phyloP scores from a whole-genome alignment of 2,113 vertebrate genomes.

The Catharus bicknelli region DNA sequence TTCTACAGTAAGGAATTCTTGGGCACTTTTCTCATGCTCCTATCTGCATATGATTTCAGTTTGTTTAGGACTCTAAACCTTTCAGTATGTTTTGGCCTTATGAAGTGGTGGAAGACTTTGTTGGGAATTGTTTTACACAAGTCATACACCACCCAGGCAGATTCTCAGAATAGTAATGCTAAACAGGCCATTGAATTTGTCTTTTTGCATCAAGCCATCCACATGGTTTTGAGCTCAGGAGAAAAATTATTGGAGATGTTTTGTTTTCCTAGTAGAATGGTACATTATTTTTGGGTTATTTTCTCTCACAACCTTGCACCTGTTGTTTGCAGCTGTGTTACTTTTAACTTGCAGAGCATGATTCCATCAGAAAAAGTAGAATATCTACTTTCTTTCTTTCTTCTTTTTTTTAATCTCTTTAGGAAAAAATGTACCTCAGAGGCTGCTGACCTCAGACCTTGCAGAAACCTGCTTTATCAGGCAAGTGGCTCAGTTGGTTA shows the following conservation, averaged over 20 bases:
- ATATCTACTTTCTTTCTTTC: not conserved
- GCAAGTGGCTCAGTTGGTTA: not conserved
- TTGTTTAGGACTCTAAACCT: not conserved
- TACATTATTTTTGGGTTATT: not conserved
- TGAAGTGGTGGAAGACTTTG: not conserved
- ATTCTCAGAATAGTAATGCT: not conserved
- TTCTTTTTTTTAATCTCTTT: not conserved
- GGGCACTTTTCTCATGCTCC: not conserved
- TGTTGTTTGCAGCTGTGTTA: not conserved
- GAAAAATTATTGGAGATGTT: not conserved
- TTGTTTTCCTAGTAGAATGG: not conserved
- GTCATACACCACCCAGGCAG: rapidly evolving
- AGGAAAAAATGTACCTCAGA: constrained; percentile 5
- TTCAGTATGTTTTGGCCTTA: not conserved
- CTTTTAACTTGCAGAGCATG: not conserved
- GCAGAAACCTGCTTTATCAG: not conserved
- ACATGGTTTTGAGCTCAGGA: not conserved
- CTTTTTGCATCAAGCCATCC: not conserved
- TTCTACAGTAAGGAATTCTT: not conserved
- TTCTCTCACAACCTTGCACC: not conserved
- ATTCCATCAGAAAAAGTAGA: not conserved
- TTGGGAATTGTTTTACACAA: not conserved
- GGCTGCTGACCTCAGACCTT: not conserved
- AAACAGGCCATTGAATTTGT: not conserved
- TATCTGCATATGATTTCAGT: not conserved